Percentiles rank a stretch among this genome's conserved stretches.
Evolutionary conservation across 2,113 vertebrate genomes (phyloP).

Genomic region (Leucosticte australis): DNA sequence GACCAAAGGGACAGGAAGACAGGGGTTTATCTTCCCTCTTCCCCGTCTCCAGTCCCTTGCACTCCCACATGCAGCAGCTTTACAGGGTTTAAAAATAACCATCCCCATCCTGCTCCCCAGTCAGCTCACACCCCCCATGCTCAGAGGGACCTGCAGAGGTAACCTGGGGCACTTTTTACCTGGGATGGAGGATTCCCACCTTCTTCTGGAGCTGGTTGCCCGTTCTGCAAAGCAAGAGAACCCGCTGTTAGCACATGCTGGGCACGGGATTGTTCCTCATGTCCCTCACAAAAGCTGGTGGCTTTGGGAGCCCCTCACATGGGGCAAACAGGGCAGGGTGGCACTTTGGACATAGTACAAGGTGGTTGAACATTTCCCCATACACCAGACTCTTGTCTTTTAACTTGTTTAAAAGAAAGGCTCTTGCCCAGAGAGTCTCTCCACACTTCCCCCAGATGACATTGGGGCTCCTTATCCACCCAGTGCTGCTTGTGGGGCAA

Average conservation of each 20-base stretch:
- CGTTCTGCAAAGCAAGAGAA: slow-evolving; percentile 73
- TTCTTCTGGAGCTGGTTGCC: slow-evolving; percentile 73
- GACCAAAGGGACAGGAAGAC: neutral
- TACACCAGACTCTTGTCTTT: neutral
- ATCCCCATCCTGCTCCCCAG: neutral
- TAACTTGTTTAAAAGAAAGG: neutral
- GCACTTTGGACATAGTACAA: neutral
- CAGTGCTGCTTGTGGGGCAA: fast-evolving
- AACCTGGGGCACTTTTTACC: slow-evolving; percentile 51
- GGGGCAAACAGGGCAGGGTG: neutral
- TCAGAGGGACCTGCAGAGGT: neutral
- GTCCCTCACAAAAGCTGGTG: neutral
- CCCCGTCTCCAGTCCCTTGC: neutral
- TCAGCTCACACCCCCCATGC: neutral
- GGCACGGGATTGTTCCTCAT: neutral
- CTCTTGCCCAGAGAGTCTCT: neutral
- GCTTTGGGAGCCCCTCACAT: neutral
- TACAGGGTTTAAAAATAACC: neutral
- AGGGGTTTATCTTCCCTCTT: neutral
- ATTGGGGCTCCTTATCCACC: fast-evolving
- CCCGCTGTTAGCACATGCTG: neutral
- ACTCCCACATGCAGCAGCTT: neutral
- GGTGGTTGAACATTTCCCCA: neutral
- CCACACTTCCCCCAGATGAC: neutral
- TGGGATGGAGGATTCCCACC: slow-evolving; percentile 59